phyloP scores from a whole-genome alignment of 2,797 vertebrate species.

The Acanthopagrus latus region DNA sequence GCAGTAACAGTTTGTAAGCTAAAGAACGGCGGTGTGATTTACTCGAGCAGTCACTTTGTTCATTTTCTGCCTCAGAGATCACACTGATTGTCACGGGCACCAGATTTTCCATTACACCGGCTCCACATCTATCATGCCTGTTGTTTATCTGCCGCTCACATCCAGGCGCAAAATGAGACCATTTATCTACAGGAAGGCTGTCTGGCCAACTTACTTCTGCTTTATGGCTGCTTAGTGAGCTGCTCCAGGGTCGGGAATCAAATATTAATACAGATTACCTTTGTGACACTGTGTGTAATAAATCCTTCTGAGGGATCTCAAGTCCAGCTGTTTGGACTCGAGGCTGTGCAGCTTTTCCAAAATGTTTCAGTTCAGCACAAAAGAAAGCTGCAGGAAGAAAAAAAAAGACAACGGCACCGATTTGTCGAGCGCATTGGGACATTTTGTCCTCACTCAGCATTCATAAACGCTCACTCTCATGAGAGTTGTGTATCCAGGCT shows the following conservation, averaged over 20 bases:
- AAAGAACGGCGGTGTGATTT: slow-evolving; percentile 59
- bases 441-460: slow-evolving; percentile 53
- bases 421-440: slow-evolving; percentile 43
- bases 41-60: slow-evolving; percentile 73
- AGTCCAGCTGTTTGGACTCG: slow-evolving; percentile 1
- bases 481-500: slow-evolving; percentile 18
- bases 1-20: slow-evolving; percentile 25
- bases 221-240: slow-evolving; percentile 59
- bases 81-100: slow-evolving; percentile 71
- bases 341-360: background rate
- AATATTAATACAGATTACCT: slow-evolving; percentile 72
- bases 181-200: slow-evolving; percentile 70
- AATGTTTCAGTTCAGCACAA: slow-evolving; percentile 25
- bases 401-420: background rate
- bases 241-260: slow-evolving; percentile 31
- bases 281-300: slow-evolving; percentile 41
- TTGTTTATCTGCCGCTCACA: slow-evolving; percentile 72
- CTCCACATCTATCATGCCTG: slow-evolving; percentile 75
- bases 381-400: slow-evolving; percentile 13
- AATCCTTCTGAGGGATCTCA: slow-evolving; percentile 34
- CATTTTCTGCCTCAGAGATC: slow-evolving; percentile 80
- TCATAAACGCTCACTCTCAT: slow-evolving; percentile 9
- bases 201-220: slow-evolving; percentile 49
- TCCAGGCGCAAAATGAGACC: slow-evolving; percentile 73
- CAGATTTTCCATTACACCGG: slow-evolving; percentile 74